Conservation (phyloP, 2,888 invertebrate genomes). For the Hanleya hanleyi region DNA sequence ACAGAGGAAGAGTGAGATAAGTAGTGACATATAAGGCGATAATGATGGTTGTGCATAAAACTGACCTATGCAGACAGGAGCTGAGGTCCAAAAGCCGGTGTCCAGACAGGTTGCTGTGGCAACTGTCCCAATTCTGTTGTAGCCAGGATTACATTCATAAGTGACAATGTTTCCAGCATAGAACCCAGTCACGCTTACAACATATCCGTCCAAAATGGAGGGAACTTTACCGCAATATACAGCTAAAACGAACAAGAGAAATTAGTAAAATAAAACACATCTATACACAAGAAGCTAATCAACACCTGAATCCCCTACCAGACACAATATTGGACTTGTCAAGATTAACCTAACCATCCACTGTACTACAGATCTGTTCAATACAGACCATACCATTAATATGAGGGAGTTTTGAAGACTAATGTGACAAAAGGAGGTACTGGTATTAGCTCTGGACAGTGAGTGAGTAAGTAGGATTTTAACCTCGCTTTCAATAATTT, state of each 20-base stretch:
- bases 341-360: too few relatives aligned
- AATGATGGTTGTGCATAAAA: not conserved
- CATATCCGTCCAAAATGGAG: slow-evolving; percentile 44
- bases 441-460: too few relatives aligned
- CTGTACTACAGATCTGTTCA: too few relatives aligned
- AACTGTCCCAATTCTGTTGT: slow-evolving; percentile 26
- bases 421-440: too few relatives aligned
- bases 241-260: slow-evolving; percentile 34
- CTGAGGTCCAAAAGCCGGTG: slow-evolving; percentile 19
- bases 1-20: too few relatives aligned
- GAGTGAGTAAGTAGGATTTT: too few relatives aligned
- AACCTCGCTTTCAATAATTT: too few relatives aligned
- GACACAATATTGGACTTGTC: too few relatives aligned
- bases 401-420: too few relatives aligned
- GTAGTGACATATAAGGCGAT: too few relatives aligned
- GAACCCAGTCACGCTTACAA: slow-evolving; percentile 40
- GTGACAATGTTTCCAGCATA: slow-evolving; percentile 44
- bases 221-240: slow-evolving; percentile 52
- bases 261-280: not conserved
- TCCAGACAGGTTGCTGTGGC: slow-evolving; percentile 40
- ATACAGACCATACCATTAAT: too few relatives aligned
- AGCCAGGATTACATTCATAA: slow-evolving; percentile 52
- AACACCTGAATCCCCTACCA: slow-evolving; percentile 71
- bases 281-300: not conserved
- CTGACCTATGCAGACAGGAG: not conserved